Evolutionary conservation across 2,113 vertebrate genomes (phyloP).

Genomic region (Pachyramphus minor): DNA sequence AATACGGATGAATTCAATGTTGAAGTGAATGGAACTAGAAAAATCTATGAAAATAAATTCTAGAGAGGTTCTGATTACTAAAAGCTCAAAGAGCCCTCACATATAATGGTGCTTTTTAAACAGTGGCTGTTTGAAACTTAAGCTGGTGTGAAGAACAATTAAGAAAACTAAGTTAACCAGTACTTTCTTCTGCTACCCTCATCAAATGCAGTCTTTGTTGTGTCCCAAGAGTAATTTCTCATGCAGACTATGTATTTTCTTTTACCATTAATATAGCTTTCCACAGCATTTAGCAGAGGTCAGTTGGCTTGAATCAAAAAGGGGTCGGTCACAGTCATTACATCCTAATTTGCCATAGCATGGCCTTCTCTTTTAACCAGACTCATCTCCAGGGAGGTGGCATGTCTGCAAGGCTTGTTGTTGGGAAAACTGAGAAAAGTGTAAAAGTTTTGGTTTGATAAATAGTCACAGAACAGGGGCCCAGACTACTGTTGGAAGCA

Average conservation of each 20-base stretch:
- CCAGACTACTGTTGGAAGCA: background rate
- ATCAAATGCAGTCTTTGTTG: background rate
- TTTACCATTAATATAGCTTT: background rate
- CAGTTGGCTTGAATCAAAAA: background rate
- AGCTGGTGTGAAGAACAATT: background rate
- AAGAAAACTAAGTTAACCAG: background rate
- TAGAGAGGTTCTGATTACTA: background rate
- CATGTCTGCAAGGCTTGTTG: background rate
- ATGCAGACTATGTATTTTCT: background rate
- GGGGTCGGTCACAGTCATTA: background rate
- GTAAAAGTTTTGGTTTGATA: background rate
- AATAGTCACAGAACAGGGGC: background rate
- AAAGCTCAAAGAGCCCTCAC: background rate
- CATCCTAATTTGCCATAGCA: background rate
- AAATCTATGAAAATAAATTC: background rate
- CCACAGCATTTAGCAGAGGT: background rate
- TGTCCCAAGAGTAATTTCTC: background rate
- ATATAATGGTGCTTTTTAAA: background rate
- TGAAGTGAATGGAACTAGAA: background rate
- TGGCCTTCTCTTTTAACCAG: background rate
- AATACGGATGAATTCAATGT: background rate
- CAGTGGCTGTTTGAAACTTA: background rate
- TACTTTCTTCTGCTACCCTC: no score
- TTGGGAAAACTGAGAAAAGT: background rate
- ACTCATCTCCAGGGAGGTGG: background rate